These are phyloP conservation scores for Brachionus koreanus DNA, from an alignment of 1,140 invertebrate species.

Conservation along the genomic window DNA sequence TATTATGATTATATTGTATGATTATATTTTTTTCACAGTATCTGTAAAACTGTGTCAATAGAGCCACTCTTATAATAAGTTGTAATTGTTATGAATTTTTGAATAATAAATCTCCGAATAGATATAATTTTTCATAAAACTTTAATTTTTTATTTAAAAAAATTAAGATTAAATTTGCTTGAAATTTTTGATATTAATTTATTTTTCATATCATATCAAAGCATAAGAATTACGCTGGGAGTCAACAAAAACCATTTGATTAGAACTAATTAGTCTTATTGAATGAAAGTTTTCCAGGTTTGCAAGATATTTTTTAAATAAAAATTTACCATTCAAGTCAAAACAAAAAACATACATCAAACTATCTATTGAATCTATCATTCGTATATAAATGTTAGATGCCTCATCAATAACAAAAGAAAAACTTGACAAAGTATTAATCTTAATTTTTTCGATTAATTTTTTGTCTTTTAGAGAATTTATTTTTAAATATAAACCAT, in stretches of 20 bases:
- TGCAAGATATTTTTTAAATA: neutral
- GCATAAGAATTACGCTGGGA: neutral
- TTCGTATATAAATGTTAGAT: neutral
- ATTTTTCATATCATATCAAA: no score
- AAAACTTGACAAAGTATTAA: constrained; percentile 21
- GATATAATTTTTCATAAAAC: no score
- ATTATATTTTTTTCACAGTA: no score
- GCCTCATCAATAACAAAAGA: neutral
- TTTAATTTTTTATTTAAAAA: neutral
- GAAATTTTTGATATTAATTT: no score
- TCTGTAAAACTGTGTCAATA: no score
- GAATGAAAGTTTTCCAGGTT: constrained; percentile 17
- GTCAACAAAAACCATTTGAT: neutral
- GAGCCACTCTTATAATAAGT: no score
- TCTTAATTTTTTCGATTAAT: neutral
- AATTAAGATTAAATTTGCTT: no score
- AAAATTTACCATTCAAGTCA: neutral
- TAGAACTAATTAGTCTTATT: neutral
- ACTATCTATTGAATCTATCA: neutral
- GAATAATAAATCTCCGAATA: no score
- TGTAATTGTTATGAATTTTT: no score
- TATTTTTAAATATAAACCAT: neutral
- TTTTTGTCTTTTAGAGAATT: neutral
- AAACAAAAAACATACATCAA: constrained; percentile 4
- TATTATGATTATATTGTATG: no score